Evolutionary conservation across 2,113 vertebrate genomes (phyloP).

Genomic region (Dipodomys spectabilis): DNA sequence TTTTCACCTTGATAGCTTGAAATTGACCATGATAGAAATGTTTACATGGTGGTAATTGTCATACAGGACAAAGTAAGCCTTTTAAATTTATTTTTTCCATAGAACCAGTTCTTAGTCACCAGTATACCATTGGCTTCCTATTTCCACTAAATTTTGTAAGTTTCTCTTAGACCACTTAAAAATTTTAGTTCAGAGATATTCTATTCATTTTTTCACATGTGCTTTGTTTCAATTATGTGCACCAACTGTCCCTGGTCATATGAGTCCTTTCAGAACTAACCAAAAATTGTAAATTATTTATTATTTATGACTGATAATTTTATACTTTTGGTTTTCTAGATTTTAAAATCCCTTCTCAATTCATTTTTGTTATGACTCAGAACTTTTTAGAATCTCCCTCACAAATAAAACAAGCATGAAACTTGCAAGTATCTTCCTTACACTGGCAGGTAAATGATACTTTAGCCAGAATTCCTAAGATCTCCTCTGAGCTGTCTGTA

Average conservation of each 20-base stretch:
- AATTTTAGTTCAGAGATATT: not conserved
- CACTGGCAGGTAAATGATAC: no score
- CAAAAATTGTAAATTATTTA: not conserved
- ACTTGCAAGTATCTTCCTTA: no score
- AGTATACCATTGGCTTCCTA: not conserved
- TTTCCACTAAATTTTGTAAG: constrained; percentile 29
- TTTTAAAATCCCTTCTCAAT: no score
- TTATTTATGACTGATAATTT: not conserved
- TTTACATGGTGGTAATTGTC: no score
- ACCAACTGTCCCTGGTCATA: not conserved
- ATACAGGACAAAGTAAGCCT: not conserved
- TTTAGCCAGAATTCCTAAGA: no score
- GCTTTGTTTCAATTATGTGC: not conserved
- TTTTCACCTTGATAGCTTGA: not conserved
- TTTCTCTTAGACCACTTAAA: not conserved
- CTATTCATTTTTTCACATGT: not conserved
- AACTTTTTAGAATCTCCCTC: no score
- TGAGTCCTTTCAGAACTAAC: not conserved
- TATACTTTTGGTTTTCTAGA: not conserved
- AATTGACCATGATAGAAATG: not conserved
- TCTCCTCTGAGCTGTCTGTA: no score
- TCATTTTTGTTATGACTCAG: no score
- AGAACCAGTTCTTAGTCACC: constrained; percentile 1
- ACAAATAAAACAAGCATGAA: no score
- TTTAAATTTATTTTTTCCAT: constrained; percentile 18